Base-by-base conservation (phyloP, 2,797 vertebrate species). In the Neosilurus hyrtlii region DNA sequence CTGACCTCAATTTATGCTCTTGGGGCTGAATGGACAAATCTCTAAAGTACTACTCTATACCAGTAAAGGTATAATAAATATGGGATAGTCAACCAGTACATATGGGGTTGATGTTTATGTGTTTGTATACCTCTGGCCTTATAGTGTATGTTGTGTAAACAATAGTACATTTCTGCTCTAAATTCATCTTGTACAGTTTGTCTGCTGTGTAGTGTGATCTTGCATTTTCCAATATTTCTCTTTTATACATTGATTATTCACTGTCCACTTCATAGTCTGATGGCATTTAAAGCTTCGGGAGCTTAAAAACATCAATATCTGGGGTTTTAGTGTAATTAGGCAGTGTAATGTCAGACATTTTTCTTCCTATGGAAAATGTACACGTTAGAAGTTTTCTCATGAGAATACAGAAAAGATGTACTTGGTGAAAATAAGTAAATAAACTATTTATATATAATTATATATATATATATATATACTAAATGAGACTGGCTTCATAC, bases 1-100 rank as follows among this genome's bases (percentile, higher is more conserved):
- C 71, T 74, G 24, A 56, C 15, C 9, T 30, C 51, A 30, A 1
- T 30, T 30, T 18, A 26, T 30, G 26, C 52, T 56, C 52, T 74
- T 74, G 24, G 30, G 72, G 51, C 24, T 73, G 15, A 73, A 73
- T 54, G n/a, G n/a, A 9, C 72, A 56, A 74, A 74, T 74, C 26
- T 26, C 26, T 37, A n/a, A 37, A 71, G 56, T 57, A n/a, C n/a
- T n/a, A n/a, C n/a, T 61, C 37, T 37, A 59, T 15, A 61, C 59
- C 18, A 76, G 35, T 20, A 61, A 76, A 59, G 57, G 3, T 26
- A 35, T 26, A 15, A 12, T 61, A 9, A 61, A n/a, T 75, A 37
- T 16, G 1, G 74, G 54, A 57, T 57, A 6, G 30, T 74, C 18
- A 6, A 14, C 54, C 59, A 59, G 30, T 30, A 35, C 18, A 4